These are phyloP conservation scores for Diacarnus erythraeanus DNA, from an alignment of 37 sponge, comb jelly and placozoan genomes.

Conservation along the genomic window DNA sequence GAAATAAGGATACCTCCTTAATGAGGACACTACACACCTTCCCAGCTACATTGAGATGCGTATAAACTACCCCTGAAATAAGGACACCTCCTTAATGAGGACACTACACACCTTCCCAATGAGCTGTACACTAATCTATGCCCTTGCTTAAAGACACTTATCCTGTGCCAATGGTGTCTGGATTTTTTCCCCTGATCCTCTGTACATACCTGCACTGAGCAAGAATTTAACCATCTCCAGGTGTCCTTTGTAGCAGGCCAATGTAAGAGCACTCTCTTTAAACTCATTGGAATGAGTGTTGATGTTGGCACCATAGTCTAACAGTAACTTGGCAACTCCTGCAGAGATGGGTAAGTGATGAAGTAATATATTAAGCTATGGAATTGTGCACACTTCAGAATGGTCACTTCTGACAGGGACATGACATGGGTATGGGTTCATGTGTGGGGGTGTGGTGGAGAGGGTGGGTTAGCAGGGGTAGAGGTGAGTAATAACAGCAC, in stretches of 20 bases:
- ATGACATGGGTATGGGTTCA: not conserved
- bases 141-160: no score
- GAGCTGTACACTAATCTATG: no score
- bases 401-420: not conserved
- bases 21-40: no score
- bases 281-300: slow-evolving; percentile 88
- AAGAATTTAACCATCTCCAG: slow-evolving; percentile 86
- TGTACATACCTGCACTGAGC: slow-evolving; percentile 66
- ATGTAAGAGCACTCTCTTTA: slow-evolving; percentile 88
- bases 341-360: not conserved
- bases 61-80: no score
- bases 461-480: no score
- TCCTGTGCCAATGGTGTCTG: no score
- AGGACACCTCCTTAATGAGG: no score
- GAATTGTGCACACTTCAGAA: not conserved
- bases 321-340: slow-evolving; percentile 77
- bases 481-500: no score
- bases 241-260: slow-evolving; percentile 88
- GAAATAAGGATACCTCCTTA: no score
- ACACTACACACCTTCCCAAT: no score
- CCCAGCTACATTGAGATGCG: no score
- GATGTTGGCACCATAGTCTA: slow-evolving; percentile 71
- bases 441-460: not conserved
- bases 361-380: not conserved
- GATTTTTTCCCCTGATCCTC: no score